Evolutionary conservation across 2,113 vertebrate species (phyloP).

Genomic region (Setophaga coronata): DNA sequence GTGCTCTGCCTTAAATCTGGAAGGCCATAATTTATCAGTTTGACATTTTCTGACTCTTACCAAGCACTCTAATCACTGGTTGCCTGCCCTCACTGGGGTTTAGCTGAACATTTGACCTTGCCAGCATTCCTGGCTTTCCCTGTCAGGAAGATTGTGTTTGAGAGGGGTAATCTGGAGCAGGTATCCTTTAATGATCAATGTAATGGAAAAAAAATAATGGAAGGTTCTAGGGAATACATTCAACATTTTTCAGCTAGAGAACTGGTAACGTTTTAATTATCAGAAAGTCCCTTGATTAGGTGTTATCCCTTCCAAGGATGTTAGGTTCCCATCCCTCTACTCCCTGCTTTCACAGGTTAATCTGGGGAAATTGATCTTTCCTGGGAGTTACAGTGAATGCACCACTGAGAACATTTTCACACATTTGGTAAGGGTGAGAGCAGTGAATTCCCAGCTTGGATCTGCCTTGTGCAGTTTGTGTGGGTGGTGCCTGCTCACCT

Average conservation of each 20-base stretch:
- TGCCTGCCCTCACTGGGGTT: background rate
- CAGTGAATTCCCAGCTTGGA: background rate
- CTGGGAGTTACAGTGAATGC: background rate
- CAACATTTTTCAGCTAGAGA: constrained; percentile 33
- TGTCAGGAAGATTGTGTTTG: background rate
- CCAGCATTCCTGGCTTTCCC: background rate
- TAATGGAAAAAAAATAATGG: background rate
- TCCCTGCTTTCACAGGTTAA: background rate
- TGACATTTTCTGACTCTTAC: constrained; percentile 1
- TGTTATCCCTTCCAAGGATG: background rate
- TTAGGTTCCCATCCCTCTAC: background rate
- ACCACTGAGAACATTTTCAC: background rate
- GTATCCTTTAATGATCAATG: constrained; percentile 28
- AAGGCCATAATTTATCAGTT: constrained; percentile 26
- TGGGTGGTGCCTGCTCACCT: background rate
- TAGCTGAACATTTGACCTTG: constrained; percentile 34
- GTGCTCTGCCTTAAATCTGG: constrained; percentile 30
- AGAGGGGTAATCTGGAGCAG: constrained; percentile 5
- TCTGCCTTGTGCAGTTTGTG: background rate
- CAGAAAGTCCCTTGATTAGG: background rate
- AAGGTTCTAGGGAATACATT: background rate
- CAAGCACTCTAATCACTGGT: background rate
- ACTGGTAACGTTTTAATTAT: constrained; percentile 11
- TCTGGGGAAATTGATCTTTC: background rate
- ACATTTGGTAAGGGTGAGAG: background rate